A percentile compares a stretch with the other conserved stretches of the same genome.
Conservation (phyloP, 2,888 invertebrate genomes). For the Epinotia ramella region DNA sequence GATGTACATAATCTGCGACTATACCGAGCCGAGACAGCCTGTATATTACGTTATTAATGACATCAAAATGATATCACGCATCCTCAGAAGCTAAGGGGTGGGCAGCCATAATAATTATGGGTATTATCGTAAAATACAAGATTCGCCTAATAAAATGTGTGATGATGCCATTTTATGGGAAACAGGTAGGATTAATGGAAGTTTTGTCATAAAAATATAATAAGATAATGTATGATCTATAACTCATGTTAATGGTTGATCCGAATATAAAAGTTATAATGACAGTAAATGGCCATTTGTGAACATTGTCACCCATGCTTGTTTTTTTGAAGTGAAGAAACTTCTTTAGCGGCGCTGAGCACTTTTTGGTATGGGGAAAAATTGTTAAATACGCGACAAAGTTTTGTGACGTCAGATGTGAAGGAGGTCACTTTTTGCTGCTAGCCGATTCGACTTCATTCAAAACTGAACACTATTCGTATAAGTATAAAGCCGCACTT, state of each 20-base stretch:
- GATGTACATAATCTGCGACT: background rate
- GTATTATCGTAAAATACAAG: conserved; percentile 44
- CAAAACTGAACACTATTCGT: too few relatives aligned
- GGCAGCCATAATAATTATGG: conserved; percentile 40
- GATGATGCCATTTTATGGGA: conserved; percentile 43
- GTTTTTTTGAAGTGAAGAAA: too few relatives aligned
- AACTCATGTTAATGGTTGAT: conserved; percentile 7
- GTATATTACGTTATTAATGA: conserved; percentile 37
- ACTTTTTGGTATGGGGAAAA: too few relatives aligned
- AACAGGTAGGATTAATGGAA: conserved; percentile 38
- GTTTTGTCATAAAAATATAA: conserved; percentile 23
- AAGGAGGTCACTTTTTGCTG: too few relatives aligned
- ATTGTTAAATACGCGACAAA: too few relatives aligned
- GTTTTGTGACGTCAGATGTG: too few relatives aligned
- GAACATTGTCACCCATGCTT: too few relatives aligned
- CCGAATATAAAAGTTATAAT: background rate
- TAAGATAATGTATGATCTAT: conserved; percentile 25
- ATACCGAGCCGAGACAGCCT: background rate
- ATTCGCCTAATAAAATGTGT: conserved; percentile 44
- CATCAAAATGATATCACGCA: conserved; percentile 35
- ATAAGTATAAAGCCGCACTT: too few relatives aligned
- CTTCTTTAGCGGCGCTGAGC: too few relatives aligned
- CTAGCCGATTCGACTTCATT: too few relatives aligned
- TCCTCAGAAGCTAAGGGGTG: conserved; percentile 28
- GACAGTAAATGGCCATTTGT: background rate